Percentiles rank a stretch among this genome's conserved stretches.
These are phyloP conservation scores for Callospermophilus lateralis DNA, from an alignment of 2,113 vertebrate genomes.

Conservation along the genomic window DNA sequence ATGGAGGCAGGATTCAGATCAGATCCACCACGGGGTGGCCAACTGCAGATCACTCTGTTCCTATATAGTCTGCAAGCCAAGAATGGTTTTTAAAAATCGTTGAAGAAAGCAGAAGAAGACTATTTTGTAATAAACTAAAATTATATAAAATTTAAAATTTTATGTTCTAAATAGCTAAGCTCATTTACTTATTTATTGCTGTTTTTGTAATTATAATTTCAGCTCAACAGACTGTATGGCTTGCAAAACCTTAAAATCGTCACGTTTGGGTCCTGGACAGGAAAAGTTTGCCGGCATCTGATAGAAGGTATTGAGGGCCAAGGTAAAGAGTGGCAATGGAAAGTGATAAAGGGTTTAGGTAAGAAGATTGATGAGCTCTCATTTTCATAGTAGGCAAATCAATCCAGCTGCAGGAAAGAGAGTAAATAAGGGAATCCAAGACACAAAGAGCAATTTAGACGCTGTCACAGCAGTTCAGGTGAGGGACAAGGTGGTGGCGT, in stretches of 20 bases:
- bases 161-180: neutral
- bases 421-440: neutral
- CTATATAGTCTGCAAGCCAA: too few relatives aligned
- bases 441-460: too few relatives aligned
- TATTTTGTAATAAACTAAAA: neutral
- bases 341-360: neutral
- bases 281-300: neutral
- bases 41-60: too few relatives aligned
- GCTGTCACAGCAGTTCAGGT: neutral
- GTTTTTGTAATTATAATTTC: neutral
- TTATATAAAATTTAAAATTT: neutral
- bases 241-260: neutral
- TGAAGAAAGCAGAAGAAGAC: neutral
- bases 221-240: neutral
- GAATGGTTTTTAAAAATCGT: too few relatives aligned
- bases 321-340: neutral
- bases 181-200: neutral
- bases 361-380: neutral
- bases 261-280: neutral
- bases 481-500: neutral
- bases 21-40: neutral
- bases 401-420: neutral
- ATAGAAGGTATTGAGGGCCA: neutral
- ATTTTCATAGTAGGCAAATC: neutral
- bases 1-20: neutral